Evolutionary conservation across 2,797 vertebrate species (phyloP).

Genomic region (Pelobates cultripes): DNA sequence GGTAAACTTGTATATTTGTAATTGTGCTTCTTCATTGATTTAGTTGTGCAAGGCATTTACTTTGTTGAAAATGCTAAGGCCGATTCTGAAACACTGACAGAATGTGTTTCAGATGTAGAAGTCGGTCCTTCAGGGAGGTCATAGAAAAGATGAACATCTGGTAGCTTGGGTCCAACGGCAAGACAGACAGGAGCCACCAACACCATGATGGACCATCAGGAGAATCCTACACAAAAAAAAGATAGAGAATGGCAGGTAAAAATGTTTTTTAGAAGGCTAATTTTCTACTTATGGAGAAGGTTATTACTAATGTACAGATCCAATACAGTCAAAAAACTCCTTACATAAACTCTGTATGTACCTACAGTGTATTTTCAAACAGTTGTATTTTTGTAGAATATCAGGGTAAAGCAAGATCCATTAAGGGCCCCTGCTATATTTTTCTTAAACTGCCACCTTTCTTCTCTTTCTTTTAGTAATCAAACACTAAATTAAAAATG

Average conservation of each 20-base stretch:
- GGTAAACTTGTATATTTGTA: neutral
- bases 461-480: too few relatives aligned
- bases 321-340: too few relatives aligned
- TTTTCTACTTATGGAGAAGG: too few relatives aligned
- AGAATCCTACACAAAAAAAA: constrained; percentile 68
- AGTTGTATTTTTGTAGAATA: too few relatives aligned
- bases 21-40: neutral
- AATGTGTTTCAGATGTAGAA: constrained; percentile 81
- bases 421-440: too few relatives aligned
- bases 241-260: neutral
- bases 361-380: too few relatives aligned
- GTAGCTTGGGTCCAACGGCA: constrained; percentile 84
- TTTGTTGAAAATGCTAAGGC: neutral
- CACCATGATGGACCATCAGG: constrained; percentile 86
- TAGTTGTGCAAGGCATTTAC: neutral
- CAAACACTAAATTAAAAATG: too few relatives aligned
- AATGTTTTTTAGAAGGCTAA: neutral
- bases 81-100: constrained; percentile 81
- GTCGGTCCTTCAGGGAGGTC: constrained; percentile 80
- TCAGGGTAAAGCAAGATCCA: too few relatives aligned
- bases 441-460: too few relatives aligned
- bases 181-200: constrained; percentile 90
- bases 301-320: too few relatives aligned
- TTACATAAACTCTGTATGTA: too few relatives aligned
- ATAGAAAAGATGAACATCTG: constrained; percentile 84